A percentile compares a stretch with the other conserved stretches of the same genome.
Evolutionary conservation across 1,140 invertebrate genomes (phyloP).

Genomic region (Tetramorium alpestre): DNA sequence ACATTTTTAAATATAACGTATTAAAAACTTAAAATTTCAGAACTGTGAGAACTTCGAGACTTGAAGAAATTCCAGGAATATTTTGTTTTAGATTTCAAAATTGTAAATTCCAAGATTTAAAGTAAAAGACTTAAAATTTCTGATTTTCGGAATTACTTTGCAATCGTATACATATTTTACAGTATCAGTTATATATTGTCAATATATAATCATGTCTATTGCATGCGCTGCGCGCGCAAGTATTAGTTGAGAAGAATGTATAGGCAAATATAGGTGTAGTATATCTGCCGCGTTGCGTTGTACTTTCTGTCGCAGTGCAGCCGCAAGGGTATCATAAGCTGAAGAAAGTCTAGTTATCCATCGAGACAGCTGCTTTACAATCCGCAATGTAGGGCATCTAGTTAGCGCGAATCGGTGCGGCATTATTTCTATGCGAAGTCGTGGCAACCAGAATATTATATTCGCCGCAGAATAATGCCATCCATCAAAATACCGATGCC

Average conservation of each 20-base stretch:
- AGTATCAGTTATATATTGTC: not conserved
- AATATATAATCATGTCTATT: not conserved
- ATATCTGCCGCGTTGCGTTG: not conserved
- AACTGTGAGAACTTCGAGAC: not conserved
- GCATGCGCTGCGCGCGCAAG: not conserved
- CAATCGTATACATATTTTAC: not conserved
- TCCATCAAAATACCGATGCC: slow-evolving; percentile 77
- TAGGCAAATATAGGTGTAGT: not conserved
- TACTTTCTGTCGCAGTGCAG: slow-evolving; percentile 31
- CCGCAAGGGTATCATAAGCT: slow-evolving; percentile 17
- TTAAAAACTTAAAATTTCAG: slow-evolving; percentile 14
- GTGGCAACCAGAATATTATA: slow-evolving; percentile 72
- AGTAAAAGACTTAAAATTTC: not conserved
- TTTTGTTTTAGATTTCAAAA: not conserved
- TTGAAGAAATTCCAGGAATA: not conserved
- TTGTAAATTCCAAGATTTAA: not conserved
- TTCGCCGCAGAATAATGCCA: slow-evolving; percentile 73
- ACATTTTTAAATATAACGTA: not conserved
- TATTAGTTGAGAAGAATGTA: slow-evolving; percentile 13
- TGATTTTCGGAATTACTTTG: not conserved
- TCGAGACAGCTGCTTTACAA: slow-evolving; percentile 49
- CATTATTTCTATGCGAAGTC: slow-evolving; percentile 68
- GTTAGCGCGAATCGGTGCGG: slow-evolving; percentile 60
- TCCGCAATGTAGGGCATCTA: slow-evolving; percentile 48
- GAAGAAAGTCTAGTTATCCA: slow-evolving; percentile 50